Evolutionary conservation across 2,888 invertebrate species (phyloP).

Genomic region (Erannis defoliaria): DNA sequence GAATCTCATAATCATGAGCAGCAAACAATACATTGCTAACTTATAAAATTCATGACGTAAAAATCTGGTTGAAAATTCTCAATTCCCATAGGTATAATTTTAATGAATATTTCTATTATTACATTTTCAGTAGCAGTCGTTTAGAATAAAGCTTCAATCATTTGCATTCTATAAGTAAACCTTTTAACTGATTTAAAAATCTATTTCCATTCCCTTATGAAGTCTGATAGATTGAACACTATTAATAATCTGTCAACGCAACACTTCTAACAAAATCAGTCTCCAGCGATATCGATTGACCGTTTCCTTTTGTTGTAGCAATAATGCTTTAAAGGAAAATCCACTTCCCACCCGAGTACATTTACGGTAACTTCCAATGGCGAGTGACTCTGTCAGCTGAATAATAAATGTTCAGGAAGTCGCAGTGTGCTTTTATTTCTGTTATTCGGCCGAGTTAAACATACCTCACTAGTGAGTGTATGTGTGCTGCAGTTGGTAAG

Average conservation of each 20-base stretch:
- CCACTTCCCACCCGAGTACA: constrained; percentile 67
- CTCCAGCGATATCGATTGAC: constrained; percentile 50
- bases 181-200: neutral
- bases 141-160: too few species aligned
- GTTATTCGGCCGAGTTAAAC: constrained; percentile 49
- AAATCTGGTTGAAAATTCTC: too few species aligned
- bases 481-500: neutral
- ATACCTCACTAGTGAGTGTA: constrained; percentile 39
- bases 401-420: constrained; percentile 74
- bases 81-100: too few species aligned
- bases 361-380: constrained; percentile 63
- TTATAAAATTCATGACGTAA: too few species aligned
- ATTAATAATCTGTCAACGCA: constrained; percentile 6
- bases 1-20: too few species aligned
- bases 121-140: too few species aligned
- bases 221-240: neutral
- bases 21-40: too few species aligned
- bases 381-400: constrained; percentile 74
- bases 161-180: too few species aligned
- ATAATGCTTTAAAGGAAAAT: constrained; percentile 70
- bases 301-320: constrained; percentile 56
- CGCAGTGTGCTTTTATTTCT: constrained; percentile 64
- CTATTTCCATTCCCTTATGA: neutral
- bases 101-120: too few species aligned
- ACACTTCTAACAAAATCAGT: constrained; percentile 26